Evolutionary conservation across 2,888 invertebrate species (phyloP).

Genomic region (Palloptera scutellata): DNA sequence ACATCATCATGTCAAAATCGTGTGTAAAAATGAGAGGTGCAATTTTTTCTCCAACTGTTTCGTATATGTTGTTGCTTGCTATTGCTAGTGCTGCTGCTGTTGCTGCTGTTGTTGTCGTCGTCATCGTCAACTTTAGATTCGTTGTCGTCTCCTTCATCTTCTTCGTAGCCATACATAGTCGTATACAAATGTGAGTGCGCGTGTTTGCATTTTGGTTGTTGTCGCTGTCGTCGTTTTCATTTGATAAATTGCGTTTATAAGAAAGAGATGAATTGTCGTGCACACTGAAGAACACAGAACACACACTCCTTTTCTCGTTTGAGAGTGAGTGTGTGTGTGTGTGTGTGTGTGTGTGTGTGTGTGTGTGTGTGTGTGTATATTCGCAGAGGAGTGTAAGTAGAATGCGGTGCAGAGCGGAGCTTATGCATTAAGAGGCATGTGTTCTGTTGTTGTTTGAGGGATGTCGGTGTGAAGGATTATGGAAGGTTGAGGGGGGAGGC

Average conservation of each 20-base stretch:
- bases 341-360: slow-evolving; percentile 38
- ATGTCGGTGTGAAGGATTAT: slow-evolving; percentile 1
- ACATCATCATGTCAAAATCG: slow-evolving; percentile 18
- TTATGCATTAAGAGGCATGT: too few species aligned
- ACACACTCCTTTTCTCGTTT: slow-evolving; percentile 34
- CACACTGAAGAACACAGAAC: slow-evolving; percentile 54
- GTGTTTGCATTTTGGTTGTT: slow-evolving; percentile 42
- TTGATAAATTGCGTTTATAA: slow-evolving; percentile 64
- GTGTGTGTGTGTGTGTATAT: too few species aligned
- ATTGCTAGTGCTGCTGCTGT: slow-evolving; percentile 29
- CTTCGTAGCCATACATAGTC: neutral
- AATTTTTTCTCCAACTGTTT: slow-evolving; percentile 29
- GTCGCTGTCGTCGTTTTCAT: slow-evolving; percentile 58
- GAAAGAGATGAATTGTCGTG: slow-evolving; percentile 63
- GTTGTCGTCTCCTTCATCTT: slow-evolving; percentile 26
- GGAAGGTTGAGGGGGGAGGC: slow-evolving; percentile 4
- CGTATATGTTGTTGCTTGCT: slow-evolving; percentile 15
- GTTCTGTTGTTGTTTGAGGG: too few species aligned
- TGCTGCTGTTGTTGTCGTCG: slow-evolving; percentile 54
- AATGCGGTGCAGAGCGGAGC: too few species aligned
- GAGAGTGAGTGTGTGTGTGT: slow-evolving; percentile 6
- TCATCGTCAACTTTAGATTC: slow-evolving; percentile 58
- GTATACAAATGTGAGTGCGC: neutral
- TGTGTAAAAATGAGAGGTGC: slow-evolving; percentile 36
- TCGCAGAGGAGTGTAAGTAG: too few species aligned